Conservation (phyloP, 1,140 invertebrate genomes). For the Paraescarpia echinospica region DNA sequence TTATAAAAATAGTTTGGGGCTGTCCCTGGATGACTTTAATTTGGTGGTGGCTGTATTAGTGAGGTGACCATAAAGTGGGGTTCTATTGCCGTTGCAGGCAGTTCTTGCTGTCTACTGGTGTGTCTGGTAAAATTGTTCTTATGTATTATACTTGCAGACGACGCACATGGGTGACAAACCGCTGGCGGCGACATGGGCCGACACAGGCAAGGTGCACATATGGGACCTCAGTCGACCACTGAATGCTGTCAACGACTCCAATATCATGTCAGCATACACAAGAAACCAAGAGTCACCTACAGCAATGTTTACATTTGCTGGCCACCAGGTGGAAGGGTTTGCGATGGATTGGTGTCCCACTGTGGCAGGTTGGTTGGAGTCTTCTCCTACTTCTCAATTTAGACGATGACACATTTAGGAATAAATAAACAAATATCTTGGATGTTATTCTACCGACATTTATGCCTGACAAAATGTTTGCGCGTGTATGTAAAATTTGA, state of each 20-base stretch:
- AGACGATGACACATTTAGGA: neutral
- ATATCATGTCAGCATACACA: constrained; percentile 61
- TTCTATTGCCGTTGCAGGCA: no score
- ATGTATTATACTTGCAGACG: constrained; percentile 45
- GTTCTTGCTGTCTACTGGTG: no score
- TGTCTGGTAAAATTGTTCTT: no score
- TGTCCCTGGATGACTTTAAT: no score
- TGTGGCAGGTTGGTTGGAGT: constrained; percentile 64
- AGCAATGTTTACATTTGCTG: constrained; percentile 84
- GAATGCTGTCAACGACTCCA: constrained; percentile 73
- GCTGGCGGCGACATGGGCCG: constrained; percentile 89
- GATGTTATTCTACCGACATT: neutral
- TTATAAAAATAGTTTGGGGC: no score
- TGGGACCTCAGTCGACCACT: constrained; percentile 86
- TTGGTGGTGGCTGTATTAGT: no score
- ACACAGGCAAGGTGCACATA: constrained; percentile 84
- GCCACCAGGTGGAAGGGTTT: constrained; percentile 91
- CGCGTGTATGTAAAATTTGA: no score
- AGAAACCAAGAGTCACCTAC: constrained; percentile 59
- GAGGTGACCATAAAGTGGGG: no score
- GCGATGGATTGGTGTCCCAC: constrained; percentile 89
- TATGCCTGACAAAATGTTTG: neutral
- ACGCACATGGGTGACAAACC: constrained; percentile 54
- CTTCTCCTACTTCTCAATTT: neutral
- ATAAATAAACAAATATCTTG: no score